Evolutionary conservation across 2,113 vertebrate genomes (phyloP), one percentile per base, ranked within the genome.

Genomic region (Elanoides forficatus): DNA sequence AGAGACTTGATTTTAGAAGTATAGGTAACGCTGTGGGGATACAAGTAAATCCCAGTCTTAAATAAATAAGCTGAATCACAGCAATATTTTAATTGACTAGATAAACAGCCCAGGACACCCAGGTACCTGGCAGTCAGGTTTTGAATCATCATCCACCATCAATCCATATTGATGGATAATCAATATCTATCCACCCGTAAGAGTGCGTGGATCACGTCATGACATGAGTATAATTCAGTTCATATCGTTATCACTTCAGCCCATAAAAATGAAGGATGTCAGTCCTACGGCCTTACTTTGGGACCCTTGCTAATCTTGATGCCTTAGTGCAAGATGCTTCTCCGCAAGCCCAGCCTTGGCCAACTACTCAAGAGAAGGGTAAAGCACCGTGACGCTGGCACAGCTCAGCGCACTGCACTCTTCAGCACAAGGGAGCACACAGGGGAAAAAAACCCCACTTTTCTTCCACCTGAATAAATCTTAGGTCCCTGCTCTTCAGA

Each of bases 1-100:
- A n/a, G 81, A 98, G 20, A 91, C 82, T 90, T 95, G 65, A 82
- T 85, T 95, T 97, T 90, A 98, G 93, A 95, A 59, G 40, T 45
- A 47, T 3, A 85, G 83, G 42, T 68, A 92, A 84, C 1, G 3
- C 9, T 1, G 5, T 6, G 26, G 52, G 47, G 62, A 63, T 16
- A 79, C 27, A 91, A 73, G 50, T 19, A 96, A 95, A 60, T 38
- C 32, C 38, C 47, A 47, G 50, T 43, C 82, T 86, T 32, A 87
- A 80, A 81, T 40, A 86, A 78, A 73, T 25, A 87, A 25, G 53
- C 27, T 80, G 78, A 91, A 86, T 82, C 70, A 68, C 19, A 26
- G 71, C 36, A 89, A 14, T 60, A 42, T 62, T 94, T 81, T 89
- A 74, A 92, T 30, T 85, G 67, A 90, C 38, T 42, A 86, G 90